phyloP scores from a whole-genome alignment of 2,113 vertebrate genomes.

The Colossoma macropomum region DNA sequence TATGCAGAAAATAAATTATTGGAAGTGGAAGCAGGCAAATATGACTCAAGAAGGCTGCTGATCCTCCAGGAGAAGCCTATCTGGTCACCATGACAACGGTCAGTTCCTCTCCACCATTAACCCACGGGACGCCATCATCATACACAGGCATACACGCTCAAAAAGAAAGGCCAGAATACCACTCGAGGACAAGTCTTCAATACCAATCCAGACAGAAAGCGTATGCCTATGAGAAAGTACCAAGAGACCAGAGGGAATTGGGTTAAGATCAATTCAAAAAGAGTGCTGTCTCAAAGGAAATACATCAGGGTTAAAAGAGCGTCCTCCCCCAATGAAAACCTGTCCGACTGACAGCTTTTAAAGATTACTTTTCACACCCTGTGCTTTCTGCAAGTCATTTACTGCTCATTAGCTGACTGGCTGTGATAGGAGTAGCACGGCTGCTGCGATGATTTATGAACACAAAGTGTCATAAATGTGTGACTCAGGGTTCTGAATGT shows the following conservation, averaged over 20 bases:
- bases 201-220: background rate
- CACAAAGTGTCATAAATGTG: background rate
- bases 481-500: background rate
- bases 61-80: slow-evolving; percentile 50
- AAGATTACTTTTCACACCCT: background rate
- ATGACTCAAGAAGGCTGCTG: slow-evolving; percentile 47
- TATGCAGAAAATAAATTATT: slow-evolving; percentile 1
- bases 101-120: slow-evolving; percentile 60
- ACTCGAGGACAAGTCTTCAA: background rate
- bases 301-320: background rate
- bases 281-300: background rate
- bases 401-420: background rate
- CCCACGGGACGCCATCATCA: slow-evolving; percentile 9
- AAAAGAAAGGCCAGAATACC: background rate
- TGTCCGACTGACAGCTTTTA: background rate
- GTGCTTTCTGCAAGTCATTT: background rate
- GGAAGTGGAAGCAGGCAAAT: slow-evolving; percentile 58
- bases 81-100: slow-evolving; percentile 72
- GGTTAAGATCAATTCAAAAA: background rate
- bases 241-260: too few relatives aligned
- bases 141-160: background rate
- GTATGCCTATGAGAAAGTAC: background rate
- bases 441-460: background rate
- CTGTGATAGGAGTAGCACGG: background rate
- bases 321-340: too few relatives aligned